Evolutionary conservation across 2,113 vertebrate species (phyloP), one percentile per base, ranked within the genome.

Genomic region (Zosterops lateralis): DNA sequence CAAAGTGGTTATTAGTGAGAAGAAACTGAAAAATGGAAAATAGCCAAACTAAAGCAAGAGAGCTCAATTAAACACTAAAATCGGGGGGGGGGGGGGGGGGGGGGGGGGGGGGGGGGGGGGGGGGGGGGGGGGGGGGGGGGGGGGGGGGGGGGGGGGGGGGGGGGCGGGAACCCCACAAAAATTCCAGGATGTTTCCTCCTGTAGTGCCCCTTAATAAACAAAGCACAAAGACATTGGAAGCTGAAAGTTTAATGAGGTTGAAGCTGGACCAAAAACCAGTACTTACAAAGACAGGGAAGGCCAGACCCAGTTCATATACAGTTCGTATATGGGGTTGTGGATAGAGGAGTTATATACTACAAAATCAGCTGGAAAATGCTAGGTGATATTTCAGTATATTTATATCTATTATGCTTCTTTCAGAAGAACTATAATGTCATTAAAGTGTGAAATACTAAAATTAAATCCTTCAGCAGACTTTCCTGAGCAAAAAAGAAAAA

Each of bases 281-380:
- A 53, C 29, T 7, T 2, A 29, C 7, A 47, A 26, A 67, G 14
- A n/a, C 6, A 44, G 14, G 29, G 38, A 75, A 71, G 62, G 9
- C 9, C 40, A 92, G 40, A 72, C 5, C 3, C 14, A 32, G 12
- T 19, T 87, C 26, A 28, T 51, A 9, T 34, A 19, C 13, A 32
- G 12, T 19, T 87, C 26, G 25, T 51, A 9, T 34, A 19, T 0
- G 0, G 1, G 12, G 5, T 14, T 84, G 48, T 53, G n/a, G 28
- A 42, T 14, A 84, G 26, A 74, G 25, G 19, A 1, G 3, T 57
- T 67, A 34, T 42, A 21, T 58, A 38, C 10, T 34, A 21, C 32
- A 75, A 81, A 67, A 72, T 56, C 26, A 79, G 5, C 12, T 78
- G 47, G 11, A 65, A 92, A 92, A 73, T 66, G 12, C 15, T 53